phyloP scores from a whole-genome alignment of 2,113 vertebrate species.

The Lophura nycthemera region DNA sequence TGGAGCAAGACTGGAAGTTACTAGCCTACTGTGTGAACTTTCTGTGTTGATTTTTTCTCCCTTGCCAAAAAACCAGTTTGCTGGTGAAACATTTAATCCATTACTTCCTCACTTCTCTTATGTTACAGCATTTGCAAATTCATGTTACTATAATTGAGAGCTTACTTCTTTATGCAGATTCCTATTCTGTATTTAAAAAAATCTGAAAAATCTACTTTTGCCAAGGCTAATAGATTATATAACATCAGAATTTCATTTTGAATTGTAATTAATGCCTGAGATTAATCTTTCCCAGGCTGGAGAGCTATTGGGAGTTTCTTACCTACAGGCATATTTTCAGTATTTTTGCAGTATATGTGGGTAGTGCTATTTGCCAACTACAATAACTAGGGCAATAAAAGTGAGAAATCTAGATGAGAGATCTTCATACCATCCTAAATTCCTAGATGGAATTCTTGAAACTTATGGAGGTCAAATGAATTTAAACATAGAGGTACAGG shows the following conservation, averaged over 20 bases:
- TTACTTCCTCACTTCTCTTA: background rate
- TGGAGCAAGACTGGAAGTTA: constrained; percentile 2
- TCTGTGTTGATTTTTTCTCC: background rate
- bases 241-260: constrained; percentile 63
- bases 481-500: constrained; percentile 33
- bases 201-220: background rate
- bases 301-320: constrained; percentile 62
- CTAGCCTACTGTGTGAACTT: background rate
- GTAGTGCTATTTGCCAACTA: constrained; percentile 66
- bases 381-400: constrained; percentile 69
- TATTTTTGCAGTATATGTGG: constrained; percentile 43
- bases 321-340: constrained; percentile 64
- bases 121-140: background rate
- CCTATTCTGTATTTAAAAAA: background rate
- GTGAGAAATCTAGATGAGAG: constrained; percentile 61
- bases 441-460: constrained; percentile 63
- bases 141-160: background rate
- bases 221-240: constrained; percentile 56
- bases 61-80: background rate
- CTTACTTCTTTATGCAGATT: background rate
- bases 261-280: constrained; percentile 63
- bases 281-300: constrained; percentile 61
- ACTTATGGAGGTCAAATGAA: constrained; percentile 58
- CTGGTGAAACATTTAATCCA: background rate
- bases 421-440: constrained; percentile 67